Evolutionary conservation across 2,113 vertebrate species (phyloP).

Genomic region (crab-eating macaque (Macaca fascicularis)): T2T-MFA8v1.1 NC_088395.1:15872501-15873000

Average conservation of each 20-base stretch:
- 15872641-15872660: neutral
- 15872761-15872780: neutral
- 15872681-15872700: neutral
- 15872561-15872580: neutral
- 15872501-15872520: neutral
- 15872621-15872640: neutral
- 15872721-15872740: neutral
- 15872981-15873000: neutral
- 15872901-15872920: neutral
- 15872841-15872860: neutral
- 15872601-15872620: neutral
- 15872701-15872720: neutral
- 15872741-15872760: neutral
- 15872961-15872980: neutral
- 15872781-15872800: neutral
- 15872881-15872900: neutral
- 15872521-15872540: constrained; percentile 5
- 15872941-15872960: neutral
- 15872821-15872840: neutral
- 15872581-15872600: neutral
- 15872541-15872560: neutral
- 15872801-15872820: neutral
- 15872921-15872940: neutral
- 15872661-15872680: neutral
- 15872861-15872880: neutral